Base-by-base conservation (phyloP, 2,888 invertebrate species). In the Spatulosminthurus flaviceps region DNA sequence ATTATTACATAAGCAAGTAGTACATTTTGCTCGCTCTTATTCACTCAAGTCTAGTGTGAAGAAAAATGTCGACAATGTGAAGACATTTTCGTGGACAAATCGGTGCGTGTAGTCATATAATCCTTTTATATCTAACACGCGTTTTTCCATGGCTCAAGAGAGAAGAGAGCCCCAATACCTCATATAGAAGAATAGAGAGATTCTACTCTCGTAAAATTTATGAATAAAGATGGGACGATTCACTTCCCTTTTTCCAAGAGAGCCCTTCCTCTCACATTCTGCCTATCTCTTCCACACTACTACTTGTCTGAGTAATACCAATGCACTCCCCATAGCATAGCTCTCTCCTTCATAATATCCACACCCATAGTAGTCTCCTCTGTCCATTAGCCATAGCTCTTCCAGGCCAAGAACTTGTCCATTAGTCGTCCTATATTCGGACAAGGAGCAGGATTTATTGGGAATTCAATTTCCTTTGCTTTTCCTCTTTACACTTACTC, bases 41-140 rank as follows among this genome's bases (percentile, higher is more conserved):
- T 29, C 70, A 70, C 70, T 64, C 60, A 74, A 60, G 70, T 72
- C 78, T 78, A 71, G 80, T 78, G 80, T 80, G 80, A 80, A 80
- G 80, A 80, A 80, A 78, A 80, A 80, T 78, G 78, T 78, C 78
- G 77, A 78, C 78, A 78, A 80, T 75, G 75, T 78, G 78, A 76
- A 76, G 78, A 80, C 78, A 78, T 80, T 34, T 66, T 74, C 67
- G 72, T 60, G 64, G 80, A 78, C 80, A 80, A 80, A 78, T 76
- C 78, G 80, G 75, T 76, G 76, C 72, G 66, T 78, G 74, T 78
- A 80, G 80, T 66, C 76, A 78, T 78, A 80, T 80, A 80, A 80
- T 80, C 80, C 80, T 80, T 80, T 80, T 80, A 80, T 78, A 73
- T 79, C 75, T 78, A 67, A 76, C 67, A 77, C 80, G 77, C 77